Evolutionary conservation across 2,113 vertebrate species (phyloP).

Genomic region (Halcyon malimbica): DNA sequence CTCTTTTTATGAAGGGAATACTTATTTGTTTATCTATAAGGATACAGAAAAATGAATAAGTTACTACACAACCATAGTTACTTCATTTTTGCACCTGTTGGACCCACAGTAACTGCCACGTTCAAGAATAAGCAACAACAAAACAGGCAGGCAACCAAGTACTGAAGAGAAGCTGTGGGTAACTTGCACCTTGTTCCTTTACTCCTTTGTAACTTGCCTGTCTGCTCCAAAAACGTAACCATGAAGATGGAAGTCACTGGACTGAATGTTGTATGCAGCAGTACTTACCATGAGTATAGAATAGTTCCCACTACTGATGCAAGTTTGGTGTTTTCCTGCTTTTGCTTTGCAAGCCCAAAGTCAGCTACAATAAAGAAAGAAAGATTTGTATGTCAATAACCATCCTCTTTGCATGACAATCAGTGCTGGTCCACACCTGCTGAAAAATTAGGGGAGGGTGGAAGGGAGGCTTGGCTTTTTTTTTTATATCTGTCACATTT

Average conservation of each 20-base stretch:
- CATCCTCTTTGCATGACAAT: background rate
- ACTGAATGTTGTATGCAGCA: background rate
- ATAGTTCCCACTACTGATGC: slow-evolving; percentile 90
- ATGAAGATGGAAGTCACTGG: background rate
- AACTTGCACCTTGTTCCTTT: background rate
- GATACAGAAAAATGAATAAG: background rate
- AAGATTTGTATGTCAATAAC: background rate
- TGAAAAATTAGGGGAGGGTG: background rate
- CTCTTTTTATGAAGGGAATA: background rate
- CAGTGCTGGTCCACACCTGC: background rate
- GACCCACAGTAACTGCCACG: background rate
- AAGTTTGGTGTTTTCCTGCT: slow-evolving; percentile 89
- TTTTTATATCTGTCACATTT: background rate
- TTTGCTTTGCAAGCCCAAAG: slow-evolving; percentile 92
- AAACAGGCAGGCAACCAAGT: background rate
- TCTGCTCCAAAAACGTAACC: background rate
- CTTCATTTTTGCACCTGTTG: background rate
- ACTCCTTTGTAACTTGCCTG: background rate
- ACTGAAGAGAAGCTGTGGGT: background rate
- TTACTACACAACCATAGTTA: background rate
- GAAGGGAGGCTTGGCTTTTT: background rate
- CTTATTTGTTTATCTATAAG: background rate
- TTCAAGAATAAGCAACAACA: background rate
- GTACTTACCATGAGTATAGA: slow-evolving; percentile 87
- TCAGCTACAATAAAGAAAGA: slow-evolving; percentile 78